phyloP scores from a whole-genome alignment of 2,113 vertebrate species.

The Pseudolaguvia tuberculata region DNA sequence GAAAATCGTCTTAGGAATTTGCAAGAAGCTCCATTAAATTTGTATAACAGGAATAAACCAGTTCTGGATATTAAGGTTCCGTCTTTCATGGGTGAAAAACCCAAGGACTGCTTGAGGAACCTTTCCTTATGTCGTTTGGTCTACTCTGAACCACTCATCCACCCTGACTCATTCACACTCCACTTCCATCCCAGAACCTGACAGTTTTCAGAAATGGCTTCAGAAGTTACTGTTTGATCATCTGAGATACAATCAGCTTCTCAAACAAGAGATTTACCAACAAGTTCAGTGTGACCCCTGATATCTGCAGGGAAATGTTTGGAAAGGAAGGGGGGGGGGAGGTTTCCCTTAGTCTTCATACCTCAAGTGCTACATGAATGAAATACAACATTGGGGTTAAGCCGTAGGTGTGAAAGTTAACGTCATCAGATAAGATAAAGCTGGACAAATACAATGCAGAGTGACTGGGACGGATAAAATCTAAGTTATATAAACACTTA shows the following conservation, averaged over 20 bases:
- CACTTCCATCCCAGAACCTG: background rate
- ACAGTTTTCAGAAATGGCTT: background rate
- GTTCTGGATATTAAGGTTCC: background rate
- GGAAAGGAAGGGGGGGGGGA: background rate
- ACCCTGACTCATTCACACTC: too few relatives aligned
- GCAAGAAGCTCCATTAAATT: background rate
- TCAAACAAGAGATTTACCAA: background rate
- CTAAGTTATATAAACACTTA: conserved; percentile 59
- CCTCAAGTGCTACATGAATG: conserved; percentile 8
- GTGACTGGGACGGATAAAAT: conserved; percentile 48
- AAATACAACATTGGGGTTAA: conserved; percentile 57
- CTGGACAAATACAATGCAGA: conserved; percentile 55
- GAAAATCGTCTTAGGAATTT: background rate
- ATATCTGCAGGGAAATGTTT: background rate
- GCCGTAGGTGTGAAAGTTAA: conserved; percentile 69
- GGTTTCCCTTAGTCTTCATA: background rate
- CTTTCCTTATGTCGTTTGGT: background rate
- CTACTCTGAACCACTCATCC: background rate
- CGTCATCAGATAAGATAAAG: conserved; percentile 67
- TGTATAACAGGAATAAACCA: too few relatives aligned
- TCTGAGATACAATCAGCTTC: background rate
- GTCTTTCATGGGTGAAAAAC: too few relatives aligned
- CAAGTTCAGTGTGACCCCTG: background rate
- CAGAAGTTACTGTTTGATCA: background rate
- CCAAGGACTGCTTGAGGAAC: background rate